Evolutionary conservation across 2,113 vertebrate species (phyloP), one percentile per base, ranked within the genome.

Genomic region (Pollimyrus isidori): DNA sequence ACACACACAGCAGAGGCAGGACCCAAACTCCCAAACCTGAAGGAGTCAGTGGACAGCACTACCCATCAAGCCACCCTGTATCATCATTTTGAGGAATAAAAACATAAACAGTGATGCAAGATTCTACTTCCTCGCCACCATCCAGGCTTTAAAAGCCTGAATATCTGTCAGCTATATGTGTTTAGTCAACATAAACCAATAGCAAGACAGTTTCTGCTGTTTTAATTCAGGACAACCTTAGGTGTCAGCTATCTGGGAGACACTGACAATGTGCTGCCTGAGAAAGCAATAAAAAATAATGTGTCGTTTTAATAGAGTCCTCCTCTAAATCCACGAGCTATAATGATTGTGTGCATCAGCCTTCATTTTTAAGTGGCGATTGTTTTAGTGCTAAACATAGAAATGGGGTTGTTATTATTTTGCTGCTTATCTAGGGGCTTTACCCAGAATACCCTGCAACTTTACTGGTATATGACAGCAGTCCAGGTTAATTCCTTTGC

Each of bases 281-380:
- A 42, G 73, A 80, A 80, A 42, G 73, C 73, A 80, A 80, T 80
- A 80, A 39, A 76, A 80, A 80, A 80, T 69, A 80, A 80, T 39
- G 73, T 80, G 73, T 80, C 35, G 10, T 80, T 80, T 80, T 80
- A 80, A 80, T 80, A 80, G 73, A 80, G 73, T 80, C 73, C 73
- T 80, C 30, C 73, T 42, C 73, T 39, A 80, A 80, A 80, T 39
- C 73, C 73, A 42, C 73, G 11, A 35, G 73, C 73, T 42, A 5
- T 80, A 80, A 80, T 80, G 35, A 80, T 80, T 80, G 73, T 80
- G 30, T 19, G 35, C 30, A 42, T 5, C 73, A 80, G 73, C 73
- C 17, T 42, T 80, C 73, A 42, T 35, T 42, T 80, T 80, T 80
- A 80, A 80, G 73, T 35, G 35, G 73, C 17, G 73, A 80, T 80